Conservation (phyloP, 92 coral and sea anemone species). For the Ricordea florida region DNA sequence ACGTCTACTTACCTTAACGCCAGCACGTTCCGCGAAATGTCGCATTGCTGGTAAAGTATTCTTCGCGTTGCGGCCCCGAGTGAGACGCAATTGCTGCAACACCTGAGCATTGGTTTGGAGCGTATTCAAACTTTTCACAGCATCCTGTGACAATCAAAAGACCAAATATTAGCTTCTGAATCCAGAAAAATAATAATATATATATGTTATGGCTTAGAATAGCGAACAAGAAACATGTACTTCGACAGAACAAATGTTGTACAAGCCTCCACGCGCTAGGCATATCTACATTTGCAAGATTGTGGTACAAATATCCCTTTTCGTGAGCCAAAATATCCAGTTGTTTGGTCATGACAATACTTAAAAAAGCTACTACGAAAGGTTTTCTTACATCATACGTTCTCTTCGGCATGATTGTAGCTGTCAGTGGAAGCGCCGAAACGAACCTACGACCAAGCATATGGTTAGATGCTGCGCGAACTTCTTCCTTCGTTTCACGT, state of each 20-base stretch:
- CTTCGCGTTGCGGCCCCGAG: slow-evolving; percentile 58
- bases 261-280: no score
- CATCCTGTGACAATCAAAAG: slow-evolving; percentile 64
- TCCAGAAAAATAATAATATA: no score
- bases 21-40: slow-evolving; percentile 80
- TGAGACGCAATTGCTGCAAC: slow-evolving; percentile 80
- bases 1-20: slow-evolving; percentile 76
- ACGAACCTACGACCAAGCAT: slow-evolving; percentile 17
- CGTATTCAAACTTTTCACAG: slow-evolving; percentile 88
- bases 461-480: neutral
- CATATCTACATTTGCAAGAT: no score
- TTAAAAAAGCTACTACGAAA: neutral
- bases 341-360: no score
- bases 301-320: no score
- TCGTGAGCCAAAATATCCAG: no score
- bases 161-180: neutral
- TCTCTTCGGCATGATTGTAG: slow-evolving; percentile 28
- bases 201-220: no score
- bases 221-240: no score
- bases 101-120: slow-evolving; percentile 95
- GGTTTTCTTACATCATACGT: slow-evolving; percentile 9
- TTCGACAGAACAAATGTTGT: no score
- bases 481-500: slow-evolving; percentile 11
- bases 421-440: neutral
- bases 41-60: slow-evolving; percentile 80